A percentile compares a stretch with the other conserved stretches of the same genome.
Evolutionary conservation across 2,888 invertebrate species (phyloP).

Genomic region (Acanthoscelides obtectus): DNA sequence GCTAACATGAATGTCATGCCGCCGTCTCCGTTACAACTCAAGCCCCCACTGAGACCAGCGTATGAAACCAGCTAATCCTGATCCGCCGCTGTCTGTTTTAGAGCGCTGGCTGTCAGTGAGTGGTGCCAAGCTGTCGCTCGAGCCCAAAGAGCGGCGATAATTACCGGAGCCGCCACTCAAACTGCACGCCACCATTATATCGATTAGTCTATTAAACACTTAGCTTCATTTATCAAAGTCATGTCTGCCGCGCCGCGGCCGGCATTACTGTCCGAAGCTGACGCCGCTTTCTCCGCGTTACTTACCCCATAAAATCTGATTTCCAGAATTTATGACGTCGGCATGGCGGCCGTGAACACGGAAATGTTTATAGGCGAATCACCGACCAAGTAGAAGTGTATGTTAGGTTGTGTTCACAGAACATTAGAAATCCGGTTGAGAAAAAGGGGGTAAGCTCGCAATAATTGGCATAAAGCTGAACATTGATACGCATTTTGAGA

Average conservation of each 20-base stretch:
- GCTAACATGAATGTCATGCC: too few species aligned
- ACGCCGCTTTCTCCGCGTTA: conserved; percentile 26
- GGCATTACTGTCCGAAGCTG: conserved; percentile 29
- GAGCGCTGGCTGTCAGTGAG: not conserved
- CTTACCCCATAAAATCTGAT: conserved; percentile 34
- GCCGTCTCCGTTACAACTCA: too few species aligned
- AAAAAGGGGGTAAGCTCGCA: too few species aligned
- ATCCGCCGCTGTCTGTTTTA: not conserved
- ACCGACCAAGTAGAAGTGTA: not conserved
- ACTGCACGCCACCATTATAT: conserved; percentile 46
- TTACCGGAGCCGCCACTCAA: conserved; percentile 46
- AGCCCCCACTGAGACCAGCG: too few species aligned
- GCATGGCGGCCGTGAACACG: conserved; percentile 7
- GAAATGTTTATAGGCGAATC: conserved; percentile 3
- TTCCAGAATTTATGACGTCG: conserved; percentile 26
- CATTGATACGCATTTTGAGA: too few species aligned
- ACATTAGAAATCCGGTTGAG: too few species aligned
- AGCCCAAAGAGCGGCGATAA: conserved; percentile 40
- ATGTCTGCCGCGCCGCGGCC: conserved; percentile 25
- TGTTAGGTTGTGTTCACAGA: not conserved
- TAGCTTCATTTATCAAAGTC: conserved; percentile 51
- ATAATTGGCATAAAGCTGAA: too few species aligned
- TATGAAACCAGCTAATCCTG: too few species aligned
- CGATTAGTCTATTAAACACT: conserved; percentile 53
- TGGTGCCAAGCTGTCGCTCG: conserved; percentile 11